Base-by-base conservation (phyloP, 2,888 invertebrate species). In the Stratiomys singularior region DNA sequence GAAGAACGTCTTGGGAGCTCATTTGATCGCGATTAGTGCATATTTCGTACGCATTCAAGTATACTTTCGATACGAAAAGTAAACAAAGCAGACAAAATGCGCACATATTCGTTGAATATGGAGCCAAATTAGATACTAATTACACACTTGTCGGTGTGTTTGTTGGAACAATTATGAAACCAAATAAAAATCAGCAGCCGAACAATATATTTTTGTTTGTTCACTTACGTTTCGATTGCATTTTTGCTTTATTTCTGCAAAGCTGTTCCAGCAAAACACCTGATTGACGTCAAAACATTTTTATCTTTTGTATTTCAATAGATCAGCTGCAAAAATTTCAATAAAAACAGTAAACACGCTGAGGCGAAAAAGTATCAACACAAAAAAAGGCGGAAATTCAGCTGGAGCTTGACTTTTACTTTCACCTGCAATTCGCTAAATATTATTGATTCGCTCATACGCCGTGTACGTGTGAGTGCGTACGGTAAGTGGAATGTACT, bases 231-330 rank as follows among this genome's bases (percentile, higher is more conserved):
- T n/a, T 52, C 52, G 47, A 13, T 47, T 18, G 15, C 66, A 37
- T 9, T 15, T 66, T 66, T 52, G 7, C 27, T 66, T 66, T 66
- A n/a, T 46, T 11, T 60, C 60, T 64, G 3, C 2, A n/a, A 64
- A 28, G 60, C 7, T 60, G 21, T 74, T 37, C 60, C 13, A 15
- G 9, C 11, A 58, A 74, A 25, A 11, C 60, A 15, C 13, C 18
- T 13, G n/a, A 60, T 60, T 74, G 74, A 74, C 74, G 74, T 74
- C 74, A 74, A 30, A 60, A 18, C 37, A 25, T 72, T 74, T 74
- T 58, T 74, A 58, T 58, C 58, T 74, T 44, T 4, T 64, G 44
- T 21, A 25, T 47, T 21, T 37, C 74, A 56, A 30, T 23, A 74
- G 71, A 58, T 74, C 58, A 74, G 23, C 74, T 30, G 74, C 60